Percentiles rank a stretch among this genome's conserved stretches.
Conservation (phyloP, 2,888 invertebrate species). For the Mamestra brassicae region DNA sequence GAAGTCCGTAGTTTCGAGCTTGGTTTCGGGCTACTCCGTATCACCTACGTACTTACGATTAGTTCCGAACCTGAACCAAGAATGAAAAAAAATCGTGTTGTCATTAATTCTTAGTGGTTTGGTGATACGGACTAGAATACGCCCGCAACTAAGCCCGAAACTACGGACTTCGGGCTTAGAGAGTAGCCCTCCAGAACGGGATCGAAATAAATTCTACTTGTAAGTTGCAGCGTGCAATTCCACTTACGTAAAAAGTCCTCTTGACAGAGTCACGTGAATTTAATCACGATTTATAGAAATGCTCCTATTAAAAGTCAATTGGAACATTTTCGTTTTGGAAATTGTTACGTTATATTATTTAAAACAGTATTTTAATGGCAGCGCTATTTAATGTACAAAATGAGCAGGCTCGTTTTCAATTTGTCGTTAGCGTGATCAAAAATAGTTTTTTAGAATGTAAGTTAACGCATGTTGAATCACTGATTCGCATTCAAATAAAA, state of each 20-base stretch:
- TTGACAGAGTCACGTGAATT: not conserved
- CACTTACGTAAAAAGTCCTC: not conserved
- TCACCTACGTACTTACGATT: too few relatives aligned
- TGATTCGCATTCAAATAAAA: constrained; percentile 5
- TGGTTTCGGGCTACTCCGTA: too few relatives aligned
- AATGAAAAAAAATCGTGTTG: too few relatives aligned
- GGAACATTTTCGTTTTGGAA: not conserved
- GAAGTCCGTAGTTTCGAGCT: too few relatives aligned
- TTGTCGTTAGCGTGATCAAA: constrained; percentile 10
- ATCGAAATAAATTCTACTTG: not conserved
- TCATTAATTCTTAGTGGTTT: too few relatives aligned
- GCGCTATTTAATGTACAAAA: not conserved
- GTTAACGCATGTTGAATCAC: not conserved
- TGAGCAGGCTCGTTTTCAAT: not conserved
- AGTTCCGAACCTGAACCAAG: too few relatives aligned
- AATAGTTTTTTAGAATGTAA: constrained; percentile 9
- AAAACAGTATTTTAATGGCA: constrained; percentile 7
- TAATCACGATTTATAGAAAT: not conserved
- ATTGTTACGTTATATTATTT: not conserved
- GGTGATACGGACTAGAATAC: too few relatives aligned
- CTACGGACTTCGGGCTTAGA: too few relatives aligned
- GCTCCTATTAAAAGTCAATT: not conserved
- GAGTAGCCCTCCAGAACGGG: not conserved
- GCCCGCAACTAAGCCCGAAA: too few relatives aligned
- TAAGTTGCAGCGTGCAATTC: not conserved